Base-by-base conservation (phyloP, 2,888 invertebrate species). In the Zygothrica quintamaculata region DNA sequence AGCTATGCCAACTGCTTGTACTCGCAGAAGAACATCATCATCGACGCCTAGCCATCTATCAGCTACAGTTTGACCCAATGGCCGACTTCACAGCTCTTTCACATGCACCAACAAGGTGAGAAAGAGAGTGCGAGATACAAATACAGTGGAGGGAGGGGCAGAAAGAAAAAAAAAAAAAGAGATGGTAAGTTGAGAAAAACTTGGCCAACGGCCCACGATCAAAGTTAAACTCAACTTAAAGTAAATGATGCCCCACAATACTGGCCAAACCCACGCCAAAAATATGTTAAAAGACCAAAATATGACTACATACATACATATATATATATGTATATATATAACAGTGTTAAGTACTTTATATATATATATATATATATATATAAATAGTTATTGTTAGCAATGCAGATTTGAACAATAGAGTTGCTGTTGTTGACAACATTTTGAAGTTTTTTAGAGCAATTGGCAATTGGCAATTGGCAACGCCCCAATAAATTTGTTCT, bases 51-150 rank as follows among this genome's bases (percentile, higher is more conserved):
- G 53, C 62, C 75, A 86, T 81, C 80, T 86, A 84, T 86, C 84
- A 79, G 74, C 71, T 44, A 77, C 68, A 77, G 68, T 80, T 84
- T 82, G 81, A 82, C 81, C 81, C 70, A 82, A 68, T 82, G 87
- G 87, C 81, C 87, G 87, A 82, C 87, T 82, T 86, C 81, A 80
- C 77, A 86, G 77, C 77, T 82, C 69, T 79, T 82, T 65, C 70
- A 72, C 51, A 70, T 64, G 62, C 37, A 46, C 29, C 12, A 37
- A 33, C 8, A 46, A 25, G 13, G 8, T 13, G 12, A 36, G 36
- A 3, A 5, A 36, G 11, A 18, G 33, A 47, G 15, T 22, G n/a
- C 39, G 31, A 40, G 4, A 25, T 4, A 26, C 1, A 46, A 16
- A 53, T n/a, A n/a, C n/a, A n/a, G n/a, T n/a, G n/a, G 57, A 26